Conservation (phyloP, 2,888 invertebrate species). For the Drosophila neonasuta region DNA sequence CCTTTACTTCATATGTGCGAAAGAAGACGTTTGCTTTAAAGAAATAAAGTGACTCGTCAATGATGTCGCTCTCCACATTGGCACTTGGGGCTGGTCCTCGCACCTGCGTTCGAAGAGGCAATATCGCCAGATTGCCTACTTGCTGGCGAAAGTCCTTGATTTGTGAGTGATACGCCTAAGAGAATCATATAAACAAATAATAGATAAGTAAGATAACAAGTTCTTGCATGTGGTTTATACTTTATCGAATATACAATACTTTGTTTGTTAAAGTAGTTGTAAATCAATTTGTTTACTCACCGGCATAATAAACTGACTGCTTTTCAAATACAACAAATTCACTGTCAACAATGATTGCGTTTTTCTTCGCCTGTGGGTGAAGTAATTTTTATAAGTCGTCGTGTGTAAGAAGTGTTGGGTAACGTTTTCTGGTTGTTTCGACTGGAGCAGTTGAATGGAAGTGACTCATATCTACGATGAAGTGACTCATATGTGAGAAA, state of each 20-base stretch:
- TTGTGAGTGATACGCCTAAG: constrained; percentile 97
- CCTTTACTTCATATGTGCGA: constrained; percentile 99
- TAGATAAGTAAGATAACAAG: constrained; percentile 7
- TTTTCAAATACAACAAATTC: neutral
- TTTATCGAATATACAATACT: neutral
- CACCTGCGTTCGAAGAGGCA: constrained; percentile 94
- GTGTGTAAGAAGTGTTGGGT: no score
- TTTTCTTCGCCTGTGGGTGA: no score
- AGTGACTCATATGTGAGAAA: no score
- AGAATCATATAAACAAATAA: constrained; percentile 35
- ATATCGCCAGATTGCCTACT: constrained; percentile 95
- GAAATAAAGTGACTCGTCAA: constrained; percentile 98
- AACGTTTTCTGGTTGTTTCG: no score
- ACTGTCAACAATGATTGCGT: neutral
- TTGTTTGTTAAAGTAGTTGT: no score
- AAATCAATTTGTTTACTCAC: constrained; percentile 32
- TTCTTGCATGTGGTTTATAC: constrained; percentile 25
- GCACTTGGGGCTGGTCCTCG: constrained; percentile 94
- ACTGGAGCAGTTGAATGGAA: no score
- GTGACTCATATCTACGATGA: no score
- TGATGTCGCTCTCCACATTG: constrained; percentile 92
- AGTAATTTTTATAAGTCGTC: no score
- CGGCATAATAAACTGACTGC: constrained; percentile 43
- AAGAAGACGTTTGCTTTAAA: constrained; percentile 99
- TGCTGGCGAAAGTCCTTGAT: constrained; percentile 88